Evolutionary conservation across 1,140 invertebrate species (phyloP), one percentile per base, ranked within the genome.

Genomic region (Hormaphis cornu): DNA sequence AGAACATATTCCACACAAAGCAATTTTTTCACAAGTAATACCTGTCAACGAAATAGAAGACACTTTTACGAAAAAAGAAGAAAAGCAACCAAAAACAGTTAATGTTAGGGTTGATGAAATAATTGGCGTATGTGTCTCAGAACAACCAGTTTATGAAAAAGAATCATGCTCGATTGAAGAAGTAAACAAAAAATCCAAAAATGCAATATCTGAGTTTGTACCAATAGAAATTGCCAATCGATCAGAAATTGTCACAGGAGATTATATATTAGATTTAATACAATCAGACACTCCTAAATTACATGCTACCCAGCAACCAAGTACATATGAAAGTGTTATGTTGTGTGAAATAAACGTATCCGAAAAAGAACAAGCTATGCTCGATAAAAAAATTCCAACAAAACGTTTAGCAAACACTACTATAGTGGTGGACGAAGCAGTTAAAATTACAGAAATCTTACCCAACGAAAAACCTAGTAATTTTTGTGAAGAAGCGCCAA

Each of bases 271-370:
- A 5, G 44, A 66, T 22, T 50, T 66, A 14, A 14, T 30, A 33
- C 42, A 48, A 10, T 44, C 42, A 9, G 28, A 46, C 1, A 9
- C 50, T 8, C n/a, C 44, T 18, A 50, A 66, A 48, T 16, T 20
- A 2, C 28, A 66, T 16, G 61, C 61, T 24, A 4, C 30, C 33
- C 44, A 16, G 22, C 16, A 66, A 48, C 44, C 42, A 28, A 35
- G 28, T 22, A 66, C 61, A 12, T 50, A 33, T 22, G 61, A 71
- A 58, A 63, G 73, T 52, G 37, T 74, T 9, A 56, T 70, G 56
- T 42, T 71, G 48, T 56, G 72, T 16, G 80, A 83, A 78, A 76
- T 77, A 3, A 76, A 75, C 16, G 58, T 77, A 9, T 75, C 79
- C 35, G 75, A 75, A 70, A 79, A 76, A 59, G 71, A 79, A 56